Conservation (phyloP, 2,113 vertebrate genomes). For the Cyrtonyx montezumae region DNA sequence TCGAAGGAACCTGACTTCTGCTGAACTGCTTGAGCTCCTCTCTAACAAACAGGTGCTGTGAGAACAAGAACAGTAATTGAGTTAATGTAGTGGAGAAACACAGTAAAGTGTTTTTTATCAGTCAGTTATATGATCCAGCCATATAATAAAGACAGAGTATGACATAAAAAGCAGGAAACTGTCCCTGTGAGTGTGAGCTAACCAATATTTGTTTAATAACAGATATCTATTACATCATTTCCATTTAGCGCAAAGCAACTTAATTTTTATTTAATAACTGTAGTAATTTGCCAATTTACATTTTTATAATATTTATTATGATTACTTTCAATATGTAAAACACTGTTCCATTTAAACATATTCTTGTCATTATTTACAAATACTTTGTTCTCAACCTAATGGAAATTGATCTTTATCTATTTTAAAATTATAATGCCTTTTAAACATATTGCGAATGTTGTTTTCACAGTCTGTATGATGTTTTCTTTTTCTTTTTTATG, state of each 20-base stretch:
- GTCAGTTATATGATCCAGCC: constrained; percentile 60
- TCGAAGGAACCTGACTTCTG: constrained; percentile 51
- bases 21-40: constrained; percentile 55
- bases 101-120: constrained; percentile 73
- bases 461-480: not conserved
- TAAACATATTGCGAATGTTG: constrained; percentile 23
- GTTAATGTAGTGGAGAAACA: constrained; percentile 75
- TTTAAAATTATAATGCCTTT: constrained; percentile 60
- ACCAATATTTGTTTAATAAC: constrained; percentile 27
- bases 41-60: constrained; percentile 72
- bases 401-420: constrained; percentile 72
- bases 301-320: constrained; percentile 68
- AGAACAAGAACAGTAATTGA: constrained; percentile 70
- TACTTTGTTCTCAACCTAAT: constrained; percentile 73
- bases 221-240: constrained; percentile 43
- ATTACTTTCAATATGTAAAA: constrained; percentile 64
- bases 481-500: not conserved
- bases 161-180: constrained; percentile 59
- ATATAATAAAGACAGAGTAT: constrained; percentile 66
- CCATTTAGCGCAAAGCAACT: constrained; percentile 38
- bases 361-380: constrained; percentile 55
- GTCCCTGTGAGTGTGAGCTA: constrained; percentile 34
- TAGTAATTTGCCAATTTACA: constrained; percentile 64
- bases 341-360: constrained; percentile 54
- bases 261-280: constrained; percentile 68